These are phyloP conservation scores for Gymnobelideus leadbeateri DNA, from an alignment of 2,113 vertebrate genomes.

Conservation along the genomic window DNA sequence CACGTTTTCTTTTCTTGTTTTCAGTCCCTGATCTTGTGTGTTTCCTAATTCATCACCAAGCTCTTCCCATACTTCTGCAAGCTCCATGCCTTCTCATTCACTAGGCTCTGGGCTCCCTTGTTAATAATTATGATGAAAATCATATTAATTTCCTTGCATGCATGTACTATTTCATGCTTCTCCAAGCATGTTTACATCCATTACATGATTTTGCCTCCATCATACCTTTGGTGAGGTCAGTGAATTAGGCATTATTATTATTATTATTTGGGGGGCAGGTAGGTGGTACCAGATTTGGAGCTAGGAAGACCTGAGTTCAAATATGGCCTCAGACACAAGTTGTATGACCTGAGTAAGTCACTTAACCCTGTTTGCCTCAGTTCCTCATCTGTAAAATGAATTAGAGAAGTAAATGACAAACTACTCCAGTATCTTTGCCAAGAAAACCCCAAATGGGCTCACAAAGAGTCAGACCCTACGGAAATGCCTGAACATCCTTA, in stretches of 20 bases:
- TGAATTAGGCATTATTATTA: background rate
- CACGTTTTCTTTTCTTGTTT: background rate
- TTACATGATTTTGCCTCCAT: background rate
- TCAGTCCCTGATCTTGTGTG: background rate
- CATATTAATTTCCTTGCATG: background rate
- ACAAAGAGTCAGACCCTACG: background rate
- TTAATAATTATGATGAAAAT: background rate
- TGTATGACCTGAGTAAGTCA: background rate
- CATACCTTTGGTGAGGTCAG: background rate
- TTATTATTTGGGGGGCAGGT: background rate
- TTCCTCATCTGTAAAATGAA: background rate
- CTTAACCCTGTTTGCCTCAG: background rate
- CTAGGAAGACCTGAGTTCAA: background rate
- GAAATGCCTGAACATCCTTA: background rate
- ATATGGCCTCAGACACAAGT: background rate
- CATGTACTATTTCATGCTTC: background rate
- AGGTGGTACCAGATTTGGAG: no score
- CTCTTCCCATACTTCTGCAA: background rate
- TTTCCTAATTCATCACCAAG: slow-evolving; percentile 71
- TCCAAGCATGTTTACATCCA: background rate
- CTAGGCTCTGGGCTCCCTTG: background rate
- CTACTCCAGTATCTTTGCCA: background rate
- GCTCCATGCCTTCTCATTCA: background rate
- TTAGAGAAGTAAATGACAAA: background rate
- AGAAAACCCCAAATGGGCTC: background rate